Conservation (phyloP, 2,113 vertebrate species). For the Ictalurus furcatus region DNA sequence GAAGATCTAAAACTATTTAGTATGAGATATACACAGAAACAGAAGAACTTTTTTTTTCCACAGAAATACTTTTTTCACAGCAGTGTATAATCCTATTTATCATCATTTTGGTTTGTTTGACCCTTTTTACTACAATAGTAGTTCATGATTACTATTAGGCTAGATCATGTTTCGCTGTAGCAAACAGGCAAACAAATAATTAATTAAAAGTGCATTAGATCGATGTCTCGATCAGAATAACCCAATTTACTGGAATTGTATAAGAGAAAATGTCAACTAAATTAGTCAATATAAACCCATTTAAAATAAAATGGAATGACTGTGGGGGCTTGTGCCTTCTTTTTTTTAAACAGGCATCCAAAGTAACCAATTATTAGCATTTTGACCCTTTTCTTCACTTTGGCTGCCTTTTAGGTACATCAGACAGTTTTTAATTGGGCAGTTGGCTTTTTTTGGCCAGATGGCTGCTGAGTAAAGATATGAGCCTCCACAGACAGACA, state of each 20-base stretch:
- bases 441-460: constrained; percentile 34
- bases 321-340: background rate
- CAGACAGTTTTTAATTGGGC: constrained; percentile 24
- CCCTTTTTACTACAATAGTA: too few species aligned
- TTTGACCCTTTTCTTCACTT: background rate
- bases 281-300: background rate
- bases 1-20: too few species aligned
- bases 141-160: too few species aligned
- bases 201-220: background rate
- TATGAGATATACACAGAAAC: too few species aligned
- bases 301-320: background rate
- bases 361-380: background rate
- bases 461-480: constrained; percentile 51
- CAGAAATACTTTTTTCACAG: too few species aligned
- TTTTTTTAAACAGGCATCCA: background rate
- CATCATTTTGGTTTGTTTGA: too few species aligned
- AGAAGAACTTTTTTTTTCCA: too few species aligned
- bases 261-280: background rate
- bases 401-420: background rate
- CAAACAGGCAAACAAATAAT: background rate
- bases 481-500: constrained; percentile 26
- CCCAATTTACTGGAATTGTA: background rate
- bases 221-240: background rate
- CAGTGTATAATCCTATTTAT: too few species aligned
- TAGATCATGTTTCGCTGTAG: background rate